Evolutionary conservation across 2,888 invertebrate genomes (phyloP), one percentile per base, ranked within the genome.

Genomic region (Mythimna vitellina): DNA sequence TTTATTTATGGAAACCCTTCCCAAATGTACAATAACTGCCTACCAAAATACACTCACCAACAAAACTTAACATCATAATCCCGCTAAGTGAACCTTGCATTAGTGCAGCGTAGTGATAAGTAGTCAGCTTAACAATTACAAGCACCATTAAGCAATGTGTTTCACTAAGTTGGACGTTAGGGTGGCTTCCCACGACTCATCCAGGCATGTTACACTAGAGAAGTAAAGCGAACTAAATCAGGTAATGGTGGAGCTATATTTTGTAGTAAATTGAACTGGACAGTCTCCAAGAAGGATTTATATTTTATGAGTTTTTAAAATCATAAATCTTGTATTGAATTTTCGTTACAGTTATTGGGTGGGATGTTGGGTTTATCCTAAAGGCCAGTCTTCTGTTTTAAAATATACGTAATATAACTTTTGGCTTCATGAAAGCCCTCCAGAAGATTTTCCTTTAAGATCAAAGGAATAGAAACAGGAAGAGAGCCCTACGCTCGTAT

Each of bases 131-230:
- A 63, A 80, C 73, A 76, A 84, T 84, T 82, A 82, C 72, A 57
- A 63, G 76, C 70, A 20, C 82, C 78, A 80, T 84, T 84, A 76
- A 63, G 60, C 82, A 78, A 84, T 79, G 54, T 73, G 82, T 76
- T 80, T 68, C 79, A 74, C 49, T 76, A 72, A 80, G 82, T 73
- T 78, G 66, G 67, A 70, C 76, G 29, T 75, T 73, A 75, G 35
- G 60, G 71, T 63, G 61, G 51, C 38, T 56, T 51, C 65, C 29
- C 61, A 70, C 66, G 32, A 73, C 53, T 62, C 49, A 49, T 9
- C 58, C 78, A 67, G 66, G 66, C 66, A 54, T 73, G 42, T 2
- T 53, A 25, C 57, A 12, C 12, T 35, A 9, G 17, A 25, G 42
- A 65, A 70, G 64, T 67, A 72, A 38, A 20, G 46, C 38, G 64